Percentiles rank a stretch among this genome's conserved stretches.
Conservation (phyloP, 2,113 vertebrate genomes). For the Apeltes quadracus region DNA sequence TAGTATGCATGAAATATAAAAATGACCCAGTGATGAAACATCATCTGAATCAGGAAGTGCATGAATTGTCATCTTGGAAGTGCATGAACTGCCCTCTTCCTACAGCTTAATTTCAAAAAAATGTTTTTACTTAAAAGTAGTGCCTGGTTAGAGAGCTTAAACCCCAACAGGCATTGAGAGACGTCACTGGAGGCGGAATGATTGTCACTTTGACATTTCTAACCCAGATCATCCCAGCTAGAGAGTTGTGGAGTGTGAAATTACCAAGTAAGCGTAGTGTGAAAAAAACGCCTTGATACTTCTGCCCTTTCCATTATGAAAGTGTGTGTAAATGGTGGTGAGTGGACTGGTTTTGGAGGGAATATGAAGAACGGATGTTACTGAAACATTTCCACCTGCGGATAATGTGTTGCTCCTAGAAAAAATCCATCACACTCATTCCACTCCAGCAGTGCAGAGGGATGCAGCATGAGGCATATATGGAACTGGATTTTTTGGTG, state of each 20-base stretch:
- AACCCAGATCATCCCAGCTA: conserved; percentile 34
- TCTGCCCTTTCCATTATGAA: neutral
- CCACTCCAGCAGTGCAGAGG: neutral
- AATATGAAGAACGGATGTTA: neutral
- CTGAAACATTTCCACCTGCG: neutral
- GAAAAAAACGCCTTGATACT: conserved; percentile 15
- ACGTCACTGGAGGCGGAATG: conserved; percentile 1
- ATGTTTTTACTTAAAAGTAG: neutral
- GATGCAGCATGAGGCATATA: neutral
- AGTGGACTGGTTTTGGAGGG: neutral
- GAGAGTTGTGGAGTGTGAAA: conserved; percentile 46
- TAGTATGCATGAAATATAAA: neutral
- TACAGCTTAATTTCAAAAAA: neutral
- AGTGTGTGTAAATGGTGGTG: neutral
- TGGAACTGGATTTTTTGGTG: neutral
- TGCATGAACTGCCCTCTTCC: neutral
- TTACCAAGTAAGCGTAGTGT: conserved; percentile 29
- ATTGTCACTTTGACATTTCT: conserved; percentile 36
- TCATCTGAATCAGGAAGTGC: neutral
- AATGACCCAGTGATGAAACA: neutral
- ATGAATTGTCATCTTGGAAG: neutral
- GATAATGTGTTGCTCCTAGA: neutral
- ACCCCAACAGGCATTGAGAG: conserved; percentile 4
- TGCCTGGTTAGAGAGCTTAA: neutral
- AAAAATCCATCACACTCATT: neutral